Evolutionary conservation across 37 sponge, comb jelly and placozoan genomes (phyloP), one percentile per base, ranked within the genome.

Genomic region (Dysidea cf. avara): DNA sequence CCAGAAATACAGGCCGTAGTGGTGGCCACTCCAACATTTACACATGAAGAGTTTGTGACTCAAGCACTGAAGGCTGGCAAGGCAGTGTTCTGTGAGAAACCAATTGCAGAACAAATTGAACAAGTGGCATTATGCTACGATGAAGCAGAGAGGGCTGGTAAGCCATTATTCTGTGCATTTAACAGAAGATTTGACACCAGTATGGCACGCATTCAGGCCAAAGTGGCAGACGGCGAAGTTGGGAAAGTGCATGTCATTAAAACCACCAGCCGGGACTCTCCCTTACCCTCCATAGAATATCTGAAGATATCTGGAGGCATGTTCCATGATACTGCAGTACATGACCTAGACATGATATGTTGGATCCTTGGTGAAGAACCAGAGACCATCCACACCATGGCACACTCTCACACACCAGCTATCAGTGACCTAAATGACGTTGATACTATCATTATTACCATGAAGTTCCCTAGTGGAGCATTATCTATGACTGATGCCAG

Each of bases 1-100:
- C 40, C 38, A 18, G 34, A 64, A 31, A 36, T 82, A 36, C 33
- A 77, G 21, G 40, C 64, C 12, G 61, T 79, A 18, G 49, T 82
- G 25, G 76, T 82, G 5, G 46, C 76, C 30, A 82, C 83, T 53
- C 83, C 83, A 3, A 76, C 83, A 20, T 56, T 61, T 56, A 64
- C 75, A 7, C 83, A 82, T 49, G 55, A 66, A 18, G 43, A 63
- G 9, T 71, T 66, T 28, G 64, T 82, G 38, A 62, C 26, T 13
- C 48, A 31, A 17, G 49, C 75, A 37, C 67, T 82, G 11, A 18
- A 77, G 29, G 75, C 65, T 7, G 63, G 66, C 5, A 82, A 82
- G 40, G 83, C 76, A 16, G 83, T 82, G 26, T 82, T 82, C 56
- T 74, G 83, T 38, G 83, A 82, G 66, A 82, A 82, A 58, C 83